Evolutionary conservation across 2,797 vertebrate genomes (phyloP).

Genomic region (Chaunax sp.): DNA sequence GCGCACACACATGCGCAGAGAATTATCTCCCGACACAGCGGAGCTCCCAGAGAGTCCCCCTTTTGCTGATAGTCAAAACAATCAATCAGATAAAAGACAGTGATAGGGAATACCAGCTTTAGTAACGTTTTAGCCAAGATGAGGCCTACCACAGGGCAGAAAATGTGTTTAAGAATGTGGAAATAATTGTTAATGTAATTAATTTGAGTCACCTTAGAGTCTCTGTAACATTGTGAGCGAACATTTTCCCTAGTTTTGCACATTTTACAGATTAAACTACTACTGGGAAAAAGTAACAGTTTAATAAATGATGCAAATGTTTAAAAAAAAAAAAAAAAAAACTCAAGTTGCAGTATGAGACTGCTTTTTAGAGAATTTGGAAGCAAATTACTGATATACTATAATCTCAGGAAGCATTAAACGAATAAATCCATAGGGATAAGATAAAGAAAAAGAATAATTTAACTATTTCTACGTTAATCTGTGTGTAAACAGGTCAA

Average conservation of each 20-base stretch:
- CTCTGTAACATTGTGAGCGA: background rate
- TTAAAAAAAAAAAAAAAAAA: too few relatives aligned
- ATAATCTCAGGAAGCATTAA: constrained; percentile 8
- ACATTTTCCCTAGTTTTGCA: background rate
- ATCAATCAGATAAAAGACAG: too few relatives aligned
- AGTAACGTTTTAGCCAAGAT: too few relatives aligned
- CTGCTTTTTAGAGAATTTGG: background rate
- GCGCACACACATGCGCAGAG: background rate
- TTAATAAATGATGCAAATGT: constrained; percentile 1
- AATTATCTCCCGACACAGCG: background rate
- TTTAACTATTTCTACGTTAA: constrained; percentile 45
- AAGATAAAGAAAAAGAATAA: constrained; percentile 22
- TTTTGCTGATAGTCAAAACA: too few relatives aligned
- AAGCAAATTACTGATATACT: constrained; percentile 4
- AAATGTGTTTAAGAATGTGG: too few relatives aligned
- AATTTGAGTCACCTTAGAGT: background rate
- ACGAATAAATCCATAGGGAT: constrained; percentile 38
- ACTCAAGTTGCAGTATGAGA: too few relatives aligned
- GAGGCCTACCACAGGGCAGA: too few relatives aligned
- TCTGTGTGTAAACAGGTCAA: constrained; percentile 53
- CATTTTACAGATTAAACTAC: background rate
- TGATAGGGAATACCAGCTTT: too few relatives aligned
- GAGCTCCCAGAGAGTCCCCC: background rate
- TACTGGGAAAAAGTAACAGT: background rate
- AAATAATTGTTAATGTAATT: too few relatives aligned